phyloP scores from a whole-genome alignment of 2,113 vertebrate genomes.

The Corynorhinus townsendii region DNA sequence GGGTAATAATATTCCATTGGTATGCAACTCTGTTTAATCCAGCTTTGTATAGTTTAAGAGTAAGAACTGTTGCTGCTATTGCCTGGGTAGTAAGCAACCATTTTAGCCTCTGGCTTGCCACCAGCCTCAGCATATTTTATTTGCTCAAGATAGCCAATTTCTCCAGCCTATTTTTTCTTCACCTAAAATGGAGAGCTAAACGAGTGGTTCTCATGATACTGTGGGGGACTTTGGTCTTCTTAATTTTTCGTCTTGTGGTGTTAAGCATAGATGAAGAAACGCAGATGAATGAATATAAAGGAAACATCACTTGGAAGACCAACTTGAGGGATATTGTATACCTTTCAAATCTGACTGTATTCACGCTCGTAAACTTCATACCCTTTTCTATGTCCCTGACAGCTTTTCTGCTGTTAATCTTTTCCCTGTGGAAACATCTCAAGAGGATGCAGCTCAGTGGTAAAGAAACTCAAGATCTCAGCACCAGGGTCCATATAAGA shows the following conservation, averaged over 20 bases:
- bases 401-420: conserved; percentile 1
- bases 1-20: neutral
- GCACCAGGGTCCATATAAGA: neutral
- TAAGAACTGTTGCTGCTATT: accelerated
- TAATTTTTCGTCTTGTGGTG: accelerated
- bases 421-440: conserved; percentile 42
- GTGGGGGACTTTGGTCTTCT: neutral
- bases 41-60: accelerated
- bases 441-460: neutral
- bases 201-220: neutral
- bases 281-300: neutral
- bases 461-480: neutral
- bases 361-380: neutral
- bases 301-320: neutral
- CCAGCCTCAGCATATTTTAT: conserved; percentile 51
- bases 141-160: conserved; percentile 57
- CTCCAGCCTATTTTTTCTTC: conserved; percentile 22
- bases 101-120: conserved; percentile 22
- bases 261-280: accelerated
- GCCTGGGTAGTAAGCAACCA: neutral
- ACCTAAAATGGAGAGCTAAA: conserved; percentile 21
- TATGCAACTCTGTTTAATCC: neutral
- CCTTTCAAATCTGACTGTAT: accelerated
- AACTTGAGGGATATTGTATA: accelerated
- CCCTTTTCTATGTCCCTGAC: neutral